A percentile compares a stretch with the other conserved stretches of the same genome.
Conservation (phyloP, 2,797 vertebrate genomes). For the Sternarchorhynchus goeldii region DNA sequence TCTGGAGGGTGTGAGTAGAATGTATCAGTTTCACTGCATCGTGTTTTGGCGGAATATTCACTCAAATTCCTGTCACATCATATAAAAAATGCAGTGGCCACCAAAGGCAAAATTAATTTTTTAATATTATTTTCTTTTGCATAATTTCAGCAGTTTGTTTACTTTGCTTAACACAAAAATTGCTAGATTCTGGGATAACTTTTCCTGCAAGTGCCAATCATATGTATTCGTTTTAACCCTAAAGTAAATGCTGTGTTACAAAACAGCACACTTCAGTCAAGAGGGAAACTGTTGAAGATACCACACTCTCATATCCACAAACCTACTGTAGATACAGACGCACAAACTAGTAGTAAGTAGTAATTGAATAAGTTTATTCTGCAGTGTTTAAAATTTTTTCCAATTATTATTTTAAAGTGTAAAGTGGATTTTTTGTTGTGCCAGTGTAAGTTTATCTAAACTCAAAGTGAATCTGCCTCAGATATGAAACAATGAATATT, state of each 20-base stretch:
- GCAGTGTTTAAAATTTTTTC: no score
- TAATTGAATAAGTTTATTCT: no score
- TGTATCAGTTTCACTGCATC: not conserved
- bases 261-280: not conserved
- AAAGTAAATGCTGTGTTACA: slow-evolving; percentile 5
- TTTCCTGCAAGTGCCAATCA: slow-evolving; percentile 38
- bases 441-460: no score
- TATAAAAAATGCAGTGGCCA: slow-evolving; percentile 2
- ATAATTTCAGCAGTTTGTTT: slow-evolving; percentile 43
- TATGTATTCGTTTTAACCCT: slow-evolving; percentile 26
- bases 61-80: not conserved
- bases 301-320: no score
- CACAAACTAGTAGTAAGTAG: no score
- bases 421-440: no score
- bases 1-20: not conserved
- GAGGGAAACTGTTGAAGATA: no score
- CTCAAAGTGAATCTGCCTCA: slow-evolving; percentile 70
- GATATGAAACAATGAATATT: slow-evolving; percentile 75
- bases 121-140: slow-evolving; percentile 24
- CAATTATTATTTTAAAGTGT: no score
- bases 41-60: not conserved
- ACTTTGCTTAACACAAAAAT: slow-evolving; percentile 36
- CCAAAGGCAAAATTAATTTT: slow-evolving; percentile 39
- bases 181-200: slow-evolving; percentile 32
- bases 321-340: no score